A percentile compares a stretch with the other conserved stretches of the same genome.
phyloP scores from a whole-genome alignment of 2,113 vertebrate species.

The Cranoglanis bouderius region DNA sequence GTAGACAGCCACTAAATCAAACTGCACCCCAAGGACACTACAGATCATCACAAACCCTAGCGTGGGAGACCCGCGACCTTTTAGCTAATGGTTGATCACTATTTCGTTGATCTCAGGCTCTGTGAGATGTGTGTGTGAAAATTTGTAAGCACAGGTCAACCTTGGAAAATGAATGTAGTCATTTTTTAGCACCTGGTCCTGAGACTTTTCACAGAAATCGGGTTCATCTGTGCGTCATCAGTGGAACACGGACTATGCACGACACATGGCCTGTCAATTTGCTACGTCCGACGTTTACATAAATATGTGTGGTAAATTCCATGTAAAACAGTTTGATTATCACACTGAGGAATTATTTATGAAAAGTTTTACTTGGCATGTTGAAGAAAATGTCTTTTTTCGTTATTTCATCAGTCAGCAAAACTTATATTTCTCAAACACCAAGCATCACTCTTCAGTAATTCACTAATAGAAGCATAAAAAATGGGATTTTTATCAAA shows the following conservation, averaged over 20 bases:
- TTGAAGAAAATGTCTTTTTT: not conserved
- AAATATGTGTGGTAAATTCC: not conserved
- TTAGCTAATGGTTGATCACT: slow-evolving; percentile 36
- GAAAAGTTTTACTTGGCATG: not conserved
- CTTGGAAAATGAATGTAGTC: slow-evolving; percentile 2
- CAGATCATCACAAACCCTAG: slow-evolving; percentile 1
- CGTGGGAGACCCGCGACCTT: slow-evolving; percentile 35
- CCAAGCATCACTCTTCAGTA: not conserved
- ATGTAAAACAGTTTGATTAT: not conserved
- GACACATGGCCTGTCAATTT: not conserved
- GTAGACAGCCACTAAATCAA: slow-evolving; percentile 16
- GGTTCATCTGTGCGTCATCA: slow-evolving; percentile 9
- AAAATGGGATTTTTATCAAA: not conserved
- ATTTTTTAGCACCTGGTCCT: not conserved
- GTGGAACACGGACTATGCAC: not conserved
- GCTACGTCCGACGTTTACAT: not conserved
- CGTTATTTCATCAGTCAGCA: not conserved
- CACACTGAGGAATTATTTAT: not conserved
- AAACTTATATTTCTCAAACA: not conserved
- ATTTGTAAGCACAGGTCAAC: not conserved
- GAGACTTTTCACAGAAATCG: slow-evolving; percentile 7
- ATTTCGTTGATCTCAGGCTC: not conserved
- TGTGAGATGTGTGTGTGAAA: slow-evolving; percentile 13
- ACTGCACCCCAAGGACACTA: not conserved
- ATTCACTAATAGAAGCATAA: not conserved